phyloP scores from a whole-genome alignment of 92 coral and sea anemone genomes.

The Paragorgia papillata region DNA sequence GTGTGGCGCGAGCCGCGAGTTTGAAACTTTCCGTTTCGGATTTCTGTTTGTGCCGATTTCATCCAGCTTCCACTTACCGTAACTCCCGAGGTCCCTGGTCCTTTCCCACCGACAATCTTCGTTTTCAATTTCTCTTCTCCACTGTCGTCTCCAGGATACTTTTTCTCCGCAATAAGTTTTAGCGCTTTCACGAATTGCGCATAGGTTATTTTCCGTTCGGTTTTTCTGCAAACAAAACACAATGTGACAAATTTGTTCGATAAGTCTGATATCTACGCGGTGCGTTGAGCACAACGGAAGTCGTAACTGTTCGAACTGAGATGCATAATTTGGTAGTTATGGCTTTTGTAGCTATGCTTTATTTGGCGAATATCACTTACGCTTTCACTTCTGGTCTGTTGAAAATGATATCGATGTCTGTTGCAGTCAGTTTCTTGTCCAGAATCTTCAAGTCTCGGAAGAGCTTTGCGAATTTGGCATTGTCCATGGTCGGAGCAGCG shows the following conservation, averaged over 20 bases:
- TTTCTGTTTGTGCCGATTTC: too few relatives aligned
- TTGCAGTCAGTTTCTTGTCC: slow-evolving; percentile 77
- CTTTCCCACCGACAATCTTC: slow-evolving; percentile 78
- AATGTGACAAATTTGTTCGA: background rate
- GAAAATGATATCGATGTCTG: slow-evolving; percentile 92
- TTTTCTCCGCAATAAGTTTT: slow-evolving; percentile 77
- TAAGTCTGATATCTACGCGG: too few relatives aligned
- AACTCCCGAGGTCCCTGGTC: slow-evolving; percentile 73
- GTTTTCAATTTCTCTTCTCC: slow-evolving; percentile 44
- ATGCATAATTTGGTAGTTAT: too few relatives aligned
- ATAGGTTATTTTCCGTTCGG: slow-evolving; percentile 82
- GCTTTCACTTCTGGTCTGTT: slow-evolving; percentile 87
- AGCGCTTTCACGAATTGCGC: slow-evolving; percentile 71
- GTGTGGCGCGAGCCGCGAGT: too few relatives aligned
- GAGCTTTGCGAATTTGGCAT: slow-evolving; percentile 84
- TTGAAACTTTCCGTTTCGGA: too few relatives aligned
- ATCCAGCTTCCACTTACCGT: slow-evolving; percentile 78
- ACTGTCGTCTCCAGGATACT: slow-evolving; percentile 51
- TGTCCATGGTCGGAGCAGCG: slow-evolving; percentile 74
- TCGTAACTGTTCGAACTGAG: background rate
- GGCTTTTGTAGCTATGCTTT: background rate
- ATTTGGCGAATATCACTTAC: slow-evolving; percentile 44
- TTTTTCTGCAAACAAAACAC: slow-evolving; percentile 62
- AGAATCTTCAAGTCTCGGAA: slow-evolving; percentile 81
- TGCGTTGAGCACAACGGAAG: background rate